A percentile compares a stretch with the other conserved stretches of the same genome.
Conservation (phyloP, 2,113 vertebrate species). For the Typhlomys cinereus region DNA sequence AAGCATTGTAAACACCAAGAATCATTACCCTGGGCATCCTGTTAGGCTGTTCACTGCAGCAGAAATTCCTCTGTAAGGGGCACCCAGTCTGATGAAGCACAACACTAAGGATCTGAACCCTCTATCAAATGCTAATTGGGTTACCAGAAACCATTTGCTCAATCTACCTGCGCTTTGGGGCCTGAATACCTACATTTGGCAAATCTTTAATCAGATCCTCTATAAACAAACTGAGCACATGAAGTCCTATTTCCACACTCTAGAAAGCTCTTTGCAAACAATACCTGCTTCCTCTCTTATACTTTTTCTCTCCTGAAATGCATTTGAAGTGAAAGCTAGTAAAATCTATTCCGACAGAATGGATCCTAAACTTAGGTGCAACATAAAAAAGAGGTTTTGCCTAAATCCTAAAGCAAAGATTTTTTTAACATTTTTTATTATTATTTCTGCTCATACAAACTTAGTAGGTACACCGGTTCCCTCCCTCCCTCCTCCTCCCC, state of each 20-base stretch:
- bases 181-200: slow-evolving; percentile 25
- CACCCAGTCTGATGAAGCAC: neutral
- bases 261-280: slow-evolving; percentile 38
- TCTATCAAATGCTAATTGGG: neutral
- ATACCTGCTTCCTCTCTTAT: slow-evolving; percentile 22
- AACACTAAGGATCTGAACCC: slow-evolving; percentile 1
- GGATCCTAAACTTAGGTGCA: slow-evolving; percentile 41
- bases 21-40: neutral
- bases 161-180: slow-evolving; percentile 1
- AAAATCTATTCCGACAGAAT: slow-evolving; percentile 29
- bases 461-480: no score
- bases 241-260: neutral
- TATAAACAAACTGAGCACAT: slow-evolving; percentile 34
- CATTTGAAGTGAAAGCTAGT: slow-evolving; percentile 46
- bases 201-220: slow-evolving; percentile 55
- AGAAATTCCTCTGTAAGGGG: neutral
- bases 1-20: neutral
- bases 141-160: slow-evolving; percentile 11
- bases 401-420: slow-evolving; percentile 37
- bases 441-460: no score
- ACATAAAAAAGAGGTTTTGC: slow-evolving; percentile 15
- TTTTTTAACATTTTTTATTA: no score
- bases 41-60: neutral
- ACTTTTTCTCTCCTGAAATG: slow-evolving; percentile 23
- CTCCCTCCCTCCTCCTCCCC: no score